A percentile compares a stretch with the other conserved stretches of the same genome.
Evolutionary conservation across 2,888 invertebrate species (phyloP).

Genomic region (Euclidia mi): DNA sequence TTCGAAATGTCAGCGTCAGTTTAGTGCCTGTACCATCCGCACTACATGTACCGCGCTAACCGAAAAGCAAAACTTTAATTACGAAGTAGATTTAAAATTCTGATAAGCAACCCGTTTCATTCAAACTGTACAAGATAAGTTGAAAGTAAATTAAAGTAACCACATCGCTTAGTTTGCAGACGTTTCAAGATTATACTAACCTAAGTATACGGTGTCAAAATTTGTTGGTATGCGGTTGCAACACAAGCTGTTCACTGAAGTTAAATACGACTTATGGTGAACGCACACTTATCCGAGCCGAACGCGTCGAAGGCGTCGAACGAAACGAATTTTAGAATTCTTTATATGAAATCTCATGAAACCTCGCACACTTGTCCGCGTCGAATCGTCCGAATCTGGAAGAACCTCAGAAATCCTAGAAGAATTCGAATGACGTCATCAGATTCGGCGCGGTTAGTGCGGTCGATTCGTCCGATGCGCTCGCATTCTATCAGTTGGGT

Average conservation of each 20-base stretch:
- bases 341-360: too few species aligned
- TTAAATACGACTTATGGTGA: conserved; percentile 89
- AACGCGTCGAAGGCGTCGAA: too few species aligned
- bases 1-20: conserved; percentile 18
- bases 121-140: conserved; percentile 62
- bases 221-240: conserved; percentile 84
- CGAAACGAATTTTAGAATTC: too few species aligned
- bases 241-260: conserved; percentile 83
- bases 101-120: conserved; percentile 65
- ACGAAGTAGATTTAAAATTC: conserved; percentile 55
- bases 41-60: conserved; percentile 26
- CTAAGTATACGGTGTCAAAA: conserved; percentile 80
- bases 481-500: too few species aligned
- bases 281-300: too few species aligned
- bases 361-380: too few species aligned
- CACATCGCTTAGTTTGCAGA: conserved; percentile 43
- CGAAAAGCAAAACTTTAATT: conserved; percentile 61
- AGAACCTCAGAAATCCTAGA: too few species aligned
- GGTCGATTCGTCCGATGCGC: too few species aligned
- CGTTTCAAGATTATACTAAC: conserved; percentile 66
- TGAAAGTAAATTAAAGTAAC: conserved; percentile 70
- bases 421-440: too few species aligned
- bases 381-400: too few species aligned
- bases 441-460: too few species aligned
- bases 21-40: conserved; percentile 26